Conservation (phyloP, 2,888 invertebrate genomes). For the Formica aserva region DNA sequence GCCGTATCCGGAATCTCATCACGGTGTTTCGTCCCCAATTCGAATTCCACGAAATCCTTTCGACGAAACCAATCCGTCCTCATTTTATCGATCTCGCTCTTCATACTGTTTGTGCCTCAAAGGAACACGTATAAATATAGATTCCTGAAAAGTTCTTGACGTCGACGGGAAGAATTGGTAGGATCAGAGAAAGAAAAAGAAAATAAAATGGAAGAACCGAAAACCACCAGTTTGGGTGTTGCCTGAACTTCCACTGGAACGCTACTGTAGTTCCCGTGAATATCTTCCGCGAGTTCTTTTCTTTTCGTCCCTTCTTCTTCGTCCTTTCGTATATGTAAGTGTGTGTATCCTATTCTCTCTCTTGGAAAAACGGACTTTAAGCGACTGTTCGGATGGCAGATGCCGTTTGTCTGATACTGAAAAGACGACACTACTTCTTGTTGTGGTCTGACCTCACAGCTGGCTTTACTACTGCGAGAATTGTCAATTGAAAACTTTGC, state of each 20-base stretch:
- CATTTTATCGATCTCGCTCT: constrained; percentile 58
- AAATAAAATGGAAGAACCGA: constrained; percentile 49
- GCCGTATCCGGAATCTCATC: constrained; percentile 56
- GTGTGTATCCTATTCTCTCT: constrained; percentile 47
- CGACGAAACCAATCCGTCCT: constrained; percentile 68
- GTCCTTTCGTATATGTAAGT: constrained; percentile 20
- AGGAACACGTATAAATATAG: constrained; percentile 64
- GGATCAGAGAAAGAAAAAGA: constrained; percentile 23
- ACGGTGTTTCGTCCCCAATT: constrained; percentile 71
- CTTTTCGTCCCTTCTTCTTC: constrained; percentile 35
- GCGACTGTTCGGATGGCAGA: constrained; percentile 50
- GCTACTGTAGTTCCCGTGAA: constrained; percentile 68
- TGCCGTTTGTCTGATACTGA: constrained; percentile 59
- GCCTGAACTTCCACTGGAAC: constrained; percentile 69
- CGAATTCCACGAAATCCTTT: constrained; percentile 73
- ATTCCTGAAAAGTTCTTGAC: constrained; percentile 73
- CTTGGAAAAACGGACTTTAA: constrained; percentile 52
- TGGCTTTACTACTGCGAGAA: constrained; percentile 79
- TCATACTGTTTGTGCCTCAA: constrained; percentile 57
- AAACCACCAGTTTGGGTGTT: constrained; percentile 4
- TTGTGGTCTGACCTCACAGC: constrained; percentile 76
- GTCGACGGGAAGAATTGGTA: constrained; percentile 24
- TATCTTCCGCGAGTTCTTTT: constrained; percentile 73
- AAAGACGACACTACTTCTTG: constrained; percentile 70
- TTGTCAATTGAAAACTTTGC: constrained; percentile 29